Evolutionary conservation across 2,113 vertebrate genomes (phyloP).

Genomic region (Pluvialis apricaria): DNA sequence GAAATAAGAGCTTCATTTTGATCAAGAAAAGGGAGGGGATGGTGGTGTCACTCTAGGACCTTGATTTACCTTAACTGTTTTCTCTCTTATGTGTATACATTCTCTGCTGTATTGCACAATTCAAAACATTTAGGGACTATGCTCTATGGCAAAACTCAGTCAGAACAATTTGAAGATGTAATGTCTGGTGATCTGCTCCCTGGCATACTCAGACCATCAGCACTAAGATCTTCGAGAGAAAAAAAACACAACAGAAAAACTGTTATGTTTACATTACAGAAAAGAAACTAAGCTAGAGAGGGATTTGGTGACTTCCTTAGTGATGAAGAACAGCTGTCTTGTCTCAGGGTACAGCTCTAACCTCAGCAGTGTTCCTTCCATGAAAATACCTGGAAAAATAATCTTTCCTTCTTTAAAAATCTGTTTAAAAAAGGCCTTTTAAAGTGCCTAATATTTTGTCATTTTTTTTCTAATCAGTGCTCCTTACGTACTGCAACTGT

Average conservation of each 20-base stretch:
- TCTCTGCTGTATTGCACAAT: not conserved
- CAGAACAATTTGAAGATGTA: not conserved
- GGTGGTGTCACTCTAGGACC: not conserved
- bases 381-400: not conserved
- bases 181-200: not conserved
- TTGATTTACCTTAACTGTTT: not conserved
- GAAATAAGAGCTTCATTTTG: constrained; percentile 27
- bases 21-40: not conserved
- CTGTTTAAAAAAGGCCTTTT: not conserved
- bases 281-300: not conserved
- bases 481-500: not conserved
- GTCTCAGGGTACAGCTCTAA: not conserved
- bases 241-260: not conserved
- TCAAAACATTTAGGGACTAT: not conserved
- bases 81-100: not conserved
- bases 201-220: not conserved
- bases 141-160: not conserved
- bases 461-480: not conserved
- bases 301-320: not conserved
- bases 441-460: not conserved
- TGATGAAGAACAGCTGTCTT: not conserved
- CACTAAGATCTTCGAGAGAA: not conserved
- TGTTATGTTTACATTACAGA: not conserved
- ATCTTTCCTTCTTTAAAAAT: not conserved
- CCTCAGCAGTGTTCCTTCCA: not conserved